Percentiles rank a stretch among this genome's conserved stretches.
Conservation (phyloP, 53 echinoderm and acorn worm genomes). For the Echinarachnius parma region DNA sequence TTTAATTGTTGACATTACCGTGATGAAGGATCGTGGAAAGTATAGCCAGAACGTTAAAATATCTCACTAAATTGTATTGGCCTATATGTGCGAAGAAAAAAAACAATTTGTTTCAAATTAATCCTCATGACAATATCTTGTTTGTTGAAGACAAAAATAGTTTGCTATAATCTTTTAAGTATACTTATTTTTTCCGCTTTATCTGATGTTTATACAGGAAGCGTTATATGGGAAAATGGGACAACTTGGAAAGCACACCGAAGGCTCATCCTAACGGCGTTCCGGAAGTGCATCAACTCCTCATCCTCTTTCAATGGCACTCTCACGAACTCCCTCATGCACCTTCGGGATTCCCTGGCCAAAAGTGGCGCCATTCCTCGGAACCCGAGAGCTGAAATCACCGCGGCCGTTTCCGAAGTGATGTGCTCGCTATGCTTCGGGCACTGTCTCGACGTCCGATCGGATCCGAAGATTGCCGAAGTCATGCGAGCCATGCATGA, state of each 20-base stretch:
- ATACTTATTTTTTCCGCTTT: too few species aligned
- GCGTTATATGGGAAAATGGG: constrained; percentile 59
- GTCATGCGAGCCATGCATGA: constrained; percentile 15
- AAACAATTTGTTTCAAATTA: too few species aligned
- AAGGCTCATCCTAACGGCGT: constrained; percentile 15
- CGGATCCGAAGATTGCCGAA: constrained; percentile 12
- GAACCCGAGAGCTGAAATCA: constrained; percentile 24
- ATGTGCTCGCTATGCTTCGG: constrained; percentile 41
- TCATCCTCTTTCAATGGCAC: constrained; percentile 6
- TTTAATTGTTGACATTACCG: too few species aligned
- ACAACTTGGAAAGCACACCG: constrained; percentile 40
- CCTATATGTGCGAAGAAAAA: too few species aligned
- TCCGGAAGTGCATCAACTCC: constrained; percentile 9
- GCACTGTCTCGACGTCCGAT: constrained; percentile 20
- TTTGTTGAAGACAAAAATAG: too few species aligned
- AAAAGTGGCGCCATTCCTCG: background rate
- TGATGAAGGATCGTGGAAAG: too few species aligned
- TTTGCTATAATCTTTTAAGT: too few species aligned
- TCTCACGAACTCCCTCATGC: background rate
- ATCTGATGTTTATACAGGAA: constrained; percentile 43
- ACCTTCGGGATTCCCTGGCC: background rate
- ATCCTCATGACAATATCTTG: too few species aligned
- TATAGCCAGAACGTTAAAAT: too few species aligned
- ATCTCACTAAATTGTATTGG: too few species aligned
- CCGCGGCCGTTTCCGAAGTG: constrained; percentile 23